Conservation (phyloP, 2,888 invertebrate species). For the Hylaea fasciaria region DNA sequence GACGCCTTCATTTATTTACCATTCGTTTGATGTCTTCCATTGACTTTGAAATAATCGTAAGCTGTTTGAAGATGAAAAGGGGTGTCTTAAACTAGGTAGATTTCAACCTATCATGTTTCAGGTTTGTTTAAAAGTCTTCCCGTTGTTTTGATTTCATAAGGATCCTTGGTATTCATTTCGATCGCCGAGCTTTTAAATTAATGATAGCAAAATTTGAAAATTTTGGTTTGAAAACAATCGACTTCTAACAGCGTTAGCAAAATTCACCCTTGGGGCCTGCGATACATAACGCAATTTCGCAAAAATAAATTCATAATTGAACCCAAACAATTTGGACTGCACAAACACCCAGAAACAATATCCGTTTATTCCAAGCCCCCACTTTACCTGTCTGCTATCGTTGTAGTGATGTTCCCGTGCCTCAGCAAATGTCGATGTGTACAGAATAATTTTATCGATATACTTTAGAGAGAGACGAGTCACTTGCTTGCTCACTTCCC, state of each 20-base stretch:
- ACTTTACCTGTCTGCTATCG: constrained; percentile 13
- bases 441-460: not conserved
- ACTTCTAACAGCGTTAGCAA: constrained; percentile 4
- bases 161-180: not conserved
- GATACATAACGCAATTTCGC: constrained; percentile 23
- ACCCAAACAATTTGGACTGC: constrained; percentile 34
- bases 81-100: constrained; percentile 12
- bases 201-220: not conserved
- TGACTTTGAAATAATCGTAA: constrained; percentile 16
- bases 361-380: constrained; percentile 22
- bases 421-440: constrained; percentile 10
- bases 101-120: constrained; percentile 10
- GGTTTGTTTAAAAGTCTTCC: constrained; percentile 3
- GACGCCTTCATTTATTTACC: constrained; percentile 28
- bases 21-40: constrained; percentile 22
- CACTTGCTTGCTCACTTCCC: no score
- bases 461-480: no score
- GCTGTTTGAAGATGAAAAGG: constrained; percentile 9
- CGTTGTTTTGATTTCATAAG: constrained; percentile 2
- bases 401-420: constrained; percentile 4
- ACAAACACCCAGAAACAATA: constrained; percentile 39
- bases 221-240: constrained; percentile 5
- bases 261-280: constrained; percentile 8
- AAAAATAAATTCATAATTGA: constrained; percentile 32
- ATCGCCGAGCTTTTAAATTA: not conserved